A percentile compares a stretch with the other conserved stretches of the same genome.
Evolutionary conservation across 2,888 invertebrate genomes (phyloP).

Genomic region (Cerceris ruficornis): DNA sequence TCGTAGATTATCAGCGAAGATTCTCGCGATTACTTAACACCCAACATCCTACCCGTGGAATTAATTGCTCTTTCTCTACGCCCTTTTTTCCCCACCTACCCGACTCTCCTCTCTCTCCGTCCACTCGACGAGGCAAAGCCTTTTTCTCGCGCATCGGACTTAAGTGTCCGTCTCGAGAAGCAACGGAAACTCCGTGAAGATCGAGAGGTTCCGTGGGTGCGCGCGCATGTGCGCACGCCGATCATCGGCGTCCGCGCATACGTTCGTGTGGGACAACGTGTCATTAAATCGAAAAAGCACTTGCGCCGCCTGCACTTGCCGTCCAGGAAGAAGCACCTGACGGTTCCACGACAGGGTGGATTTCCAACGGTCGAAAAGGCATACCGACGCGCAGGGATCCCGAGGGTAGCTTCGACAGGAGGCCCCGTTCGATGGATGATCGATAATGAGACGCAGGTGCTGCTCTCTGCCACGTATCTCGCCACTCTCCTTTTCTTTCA

Average conservation of each 20-base stretch:
- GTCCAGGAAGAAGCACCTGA: constrained; percentile 80
- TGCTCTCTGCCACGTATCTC: constrained; percentile 15
- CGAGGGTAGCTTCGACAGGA: constrained; percentile 53
- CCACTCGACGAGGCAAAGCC: background rate
- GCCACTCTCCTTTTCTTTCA: constrained; percentile 7
- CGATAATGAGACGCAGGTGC: constrained; percentile 74
- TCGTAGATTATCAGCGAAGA: background rate
- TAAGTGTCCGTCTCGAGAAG: constrained; percentile 20
- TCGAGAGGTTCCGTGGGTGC: constrained; percentile 27
- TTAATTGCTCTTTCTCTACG: constrained; percentile 11
- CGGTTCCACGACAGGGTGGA: constrained; percentile 70
- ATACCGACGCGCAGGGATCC: constrained; percentile 50
- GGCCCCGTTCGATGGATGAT: constrained; percentile 71
- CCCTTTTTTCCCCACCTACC: background rate
- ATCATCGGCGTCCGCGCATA: background rate
- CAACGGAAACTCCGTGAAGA: constrained; percentile 64
- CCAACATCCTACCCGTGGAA: background rate
- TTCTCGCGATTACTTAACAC: constrained; percentile 5
- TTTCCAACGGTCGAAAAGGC: constrained; percentile 64
- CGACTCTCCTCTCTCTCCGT: background rate
- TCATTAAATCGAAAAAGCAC: constrained; percentile 79
- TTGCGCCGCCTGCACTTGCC: constrained; percentile 79
- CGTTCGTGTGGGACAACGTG: constrained; percentile 66
- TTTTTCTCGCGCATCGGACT: background rate
- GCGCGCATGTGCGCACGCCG: constrained; percentile 42